Evolutionary conservation across 2,888 invertebrate genomes (phyloP), one percentile per base, ranked within the genome.

Genomic region (Keiferia lycopersicella): DNA sequence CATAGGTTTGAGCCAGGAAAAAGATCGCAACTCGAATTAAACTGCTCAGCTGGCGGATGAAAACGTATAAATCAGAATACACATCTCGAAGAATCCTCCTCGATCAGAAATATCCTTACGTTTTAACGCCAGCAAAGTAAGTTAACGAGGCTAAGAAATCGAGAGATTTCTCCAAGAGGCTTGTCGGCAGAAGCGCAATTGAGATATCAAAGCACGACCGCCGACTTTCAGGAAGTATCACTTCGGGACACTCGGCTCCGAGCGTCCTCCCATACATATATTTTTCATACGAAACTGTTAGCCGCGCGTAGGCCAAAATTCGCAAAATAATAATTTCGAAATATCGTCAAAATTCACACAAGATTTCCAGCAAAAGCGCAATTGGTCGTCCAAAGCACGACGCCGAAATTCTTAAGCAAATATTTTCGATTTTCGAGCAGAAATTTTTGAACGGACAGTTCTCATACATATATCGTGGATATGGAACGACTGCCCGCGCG

Each of bases 21-120:
- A 34, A 34, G 34, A 34, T 34, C 34, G 34, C 34, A 34, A 8
- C 34, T 34, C 34, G 34, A 34, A 8, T 34, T 34, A 34, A 34
- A 41, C 12, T 14, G 14, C 41, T 41, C 7, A 45, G 45, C 45
- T 16, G 4, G 45, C 45, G 45, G 3, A 16, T 16, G 2, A 3
- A 45, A 45, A 45, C 45, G 45, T 45, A 45, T 4, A 45, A 45
- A 4, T 10, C 41, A 45, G 45, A 45, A 45, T 45, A 45, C 45
- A 45, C 45, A 3, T 16, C 45, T 45, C 45, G 16, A 45, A n/a
- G 45, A 45, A 16, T 45, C 1, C 16, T n/a, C 16, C 45, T 45
- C 45, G 45, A 45, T 45, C 45, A 45, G 45, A 45, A 45, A 45
- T 45, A 45, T 45, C 45, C 45, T 45, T 45, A 45, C 45, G 45